Evolutionary conservation across 2,888 invertebrate species (phyloP), one percentile per base, ranked within the genome.

Genomic region (Lasioglossum lativentre): DNA sequence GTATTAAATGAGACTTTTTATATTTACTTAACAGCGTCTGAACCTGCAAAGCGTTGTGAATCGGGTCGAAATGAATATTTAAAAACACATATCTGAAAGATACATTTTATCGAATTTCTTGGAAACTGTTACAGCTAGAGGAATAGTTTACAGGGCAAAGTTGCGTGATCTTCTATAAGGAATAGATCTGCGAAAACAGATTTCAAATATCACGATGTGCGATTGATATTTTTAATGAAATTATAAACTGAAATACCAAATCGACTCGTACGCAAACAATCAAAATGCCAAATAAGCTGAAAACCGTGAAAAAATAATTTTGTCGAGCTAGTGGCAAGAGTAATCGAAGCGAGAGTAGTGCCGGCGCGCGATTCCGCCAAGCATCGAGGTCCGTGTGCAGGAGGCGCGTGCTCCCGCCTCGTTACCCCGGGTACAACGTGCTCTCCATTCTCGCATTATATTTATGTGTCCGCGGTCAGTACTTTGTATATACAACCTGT

Each of bases 361-460:
- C 47, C 19, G 19, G 19, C 47, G 59, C 52, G 40, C 45, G 4
- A 34, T 63, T 56, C 34, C n/a, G 40, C n/a, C 27, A 34, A 47
- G 47, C 47, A 47, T 2, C 47, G 47, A 52, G 52, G 23, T 23
- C 23, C 52, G 52, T 52, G 23, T 52, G 63, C 71, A 72, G 70
- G 47, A 52, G 34, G 23, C n/a, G 83, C 83, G 75, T 84, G 83
- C 42, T 78, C 42, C n/a, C 59, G 42, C 78, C 84, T 82, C 84
- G 84, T 84, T 84, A 84, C 74, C 30, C 42, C 14, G 52, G 16
- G 74, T 71, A 78, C 84, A 83, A 82, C 83, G 71, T 78, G 78
- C 74, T 78, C 83, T 56, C 74, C 68, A 73, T 76, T 83, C 83
- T 66, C 66, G 73, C 27, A 27, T 82, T 82, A 82, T 82, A 76